These are phyloP conservation scores for Gouania willdenowi DNA, from an alignment of 2,797 vertebrate genomes.

Conservation along the genomic window DNA sequence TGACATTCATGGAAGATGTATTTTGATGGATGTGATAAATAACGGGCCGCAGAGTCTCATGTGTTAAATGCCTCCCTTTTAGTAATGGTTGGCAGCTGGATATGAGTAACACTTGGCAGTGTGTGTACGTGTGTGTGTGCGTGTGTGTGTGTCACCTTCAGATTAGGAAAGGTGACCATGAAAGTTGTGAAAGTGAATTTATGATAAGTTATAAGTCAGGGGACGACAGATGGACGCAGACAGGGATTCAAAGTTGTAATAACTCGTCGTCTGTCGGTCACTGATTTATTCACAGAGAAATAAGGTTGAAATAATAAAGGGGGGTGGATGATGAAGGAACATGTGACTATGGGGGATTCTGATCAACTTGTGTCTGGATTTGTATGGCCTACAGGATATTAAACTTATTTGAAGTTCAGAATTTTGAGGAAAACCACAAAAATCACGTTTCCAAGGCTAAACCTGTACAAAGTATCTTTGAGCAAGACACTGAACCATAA, in stretches of 20 bases:
- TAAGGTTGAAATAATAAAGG: constrained; percentile 29
- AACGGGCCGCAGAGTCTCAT: constrained; percentile 45
- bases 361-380: too few relatives aligned
- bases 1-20: constrained; percentile 54
- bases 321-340: too few relatives aligned
- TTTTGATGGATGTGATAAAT: constrained; percentile 68
- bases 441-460: too few relatives aligned
- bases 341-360: too few relatives aligned
- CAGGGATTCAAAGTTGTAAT: constrained; percentile 11
- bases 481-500: too few relatives aligned
- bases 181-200: constrained; percentile 35
- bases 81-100: constrained; percentile 74
- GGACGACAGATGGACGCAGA: constrained; percentile 13
- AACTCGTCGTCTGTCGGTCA: constrained; percentile 5
- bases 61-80: constrained; percentile 69
- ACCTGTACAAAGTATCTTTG: too few relatives aligned
- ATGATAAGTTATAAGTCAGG: constrained; percentile 27
- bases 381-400: too few relatives aligned
- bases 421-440: too few relatives aligned
- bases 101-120: constrained; percentile 56
- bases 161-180: too few relatives aligned
- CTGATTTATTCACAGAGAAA: constrained; percentile 35
- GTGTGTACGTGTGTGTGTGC: constrained; percentile 4
- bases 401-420: too few relatives aligned
- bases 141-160: constrained; percentile 3